phyloP scores from a whole-genome alignment of 2,888 invertebrate genomes.

The Chironomus tentans region DNA sequence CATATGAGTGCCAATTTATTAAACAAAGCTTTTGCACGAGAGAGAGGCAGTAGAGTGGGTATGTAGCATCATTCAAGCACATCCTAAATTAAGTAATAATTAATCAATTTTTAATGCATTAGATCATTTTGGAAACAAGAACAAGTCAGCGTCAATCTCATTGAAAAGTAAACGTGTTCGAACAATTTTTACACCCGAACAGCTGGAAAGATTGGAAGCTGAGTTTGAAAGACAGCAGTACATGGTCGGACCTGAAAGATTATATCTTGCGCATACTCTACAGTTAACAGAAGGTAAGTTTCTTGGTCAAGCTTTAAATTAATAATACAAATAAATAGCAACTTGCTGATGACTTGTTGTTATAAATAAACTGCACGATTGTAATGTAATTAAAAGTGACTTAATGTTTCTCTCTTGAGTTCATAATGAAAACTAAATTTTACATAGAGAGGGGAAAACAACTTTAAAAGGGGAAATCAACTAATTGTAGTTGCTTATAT shows the following conservation, averaged over 20 bases:
- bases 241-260: slow-evolving; percentile 93
- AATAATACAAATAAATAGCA: no score
- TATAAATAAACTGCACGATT: no score
- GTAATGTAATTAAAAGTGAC: no score
- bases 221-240: slow-evolving; percentile 96
- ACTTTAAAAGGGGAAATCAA: no score
- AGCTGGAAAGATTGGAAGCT: slow-evolving; percentile 83
- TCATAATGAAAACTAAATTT: no score
- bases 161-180: slow-evolving; percentile 76
- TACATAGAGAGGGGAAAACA: no score
- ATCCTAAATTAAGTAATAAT: background rate
- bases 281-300: slow-evolving; percentile 64
- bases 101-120: background rate
- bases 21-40: slow-evolving; percentile 21
- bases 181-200: slow-evolving; percentile 95
- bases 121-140: slow-evolving; percentile 19
- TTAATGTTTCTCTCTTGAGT: no score
- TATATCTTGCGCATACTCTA: slow-evolving; percentile 81
- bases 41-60: slow-evolving; percentile 14
- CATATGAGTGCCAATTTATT: slow-evolving; percentile 12
- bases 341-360: no score
- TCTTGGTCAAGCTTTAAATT: no score
- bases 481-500: no score
- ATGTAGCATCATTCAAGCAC: background rate
- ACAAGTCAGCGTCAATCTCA: slow-evolving; percentile 30